phyloP scores from a whole-genome alignment of 2,113 vertebrate genomes.

The Pelobates fuscus region DNA sequence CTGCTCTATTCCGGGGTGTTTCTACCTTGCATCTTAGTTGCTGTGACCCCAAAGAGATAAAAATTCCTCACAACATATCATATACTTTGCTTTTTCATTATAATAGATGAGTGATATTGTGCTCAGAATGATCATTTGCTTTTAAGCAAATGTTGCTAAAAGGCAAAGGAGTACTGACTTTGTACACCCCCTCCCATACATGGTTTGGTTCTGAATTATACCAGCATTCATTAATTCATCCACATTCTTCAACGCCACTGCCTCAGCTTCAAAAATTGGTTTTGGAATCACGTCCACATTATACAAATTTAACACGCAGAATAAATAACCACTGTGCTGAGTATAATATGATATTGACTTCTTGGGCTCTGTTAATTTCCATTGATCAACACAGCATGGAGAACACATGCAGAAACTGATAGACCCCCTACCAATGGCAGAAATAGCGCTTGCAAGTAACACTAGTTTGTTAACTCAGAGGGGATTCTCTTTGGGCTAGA shows the following conservation, averaged over 20 bases:
- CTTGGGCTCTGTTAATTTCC: slow-evolving; percentile 56
- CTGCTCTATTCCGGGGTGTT: too few relatives aligned
- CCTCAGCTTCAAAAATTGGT: slow-evolving; percentile 23
- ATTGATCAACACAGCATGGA: slow-evolving; percentile 36
- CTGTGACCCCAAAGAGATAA: too few relatives aligned
- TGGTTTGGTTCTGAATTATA: neutral
- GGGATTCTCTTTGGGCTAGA: neutral
- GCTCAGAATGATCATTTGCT: neutral
- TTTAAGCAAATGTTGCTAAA: neutral
- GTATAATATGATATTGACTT: slow-evolving; percentile 61
- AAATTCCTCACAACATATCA: too few relatives aligned
- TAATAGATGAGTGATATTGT: neutral
- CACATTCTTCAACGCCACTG: neutral
- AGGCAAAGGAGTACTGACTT: neutral
- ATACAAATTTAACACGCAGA: slow-evolving; percentile 51
- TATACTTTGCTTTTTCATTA: too few relatives aligned
- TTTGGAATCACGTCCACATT: slow-evolving; percentile 48
- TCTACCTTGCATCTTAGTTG: too few relatives aligned
- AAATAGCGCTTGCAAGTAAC: slow-evolving; percentile 2
- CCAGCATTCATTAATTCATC: neutral
- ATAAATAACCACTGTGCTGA: slow-evolving; percentile 53
- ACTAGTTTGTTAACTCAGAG: slow-evolving; percentile 27
- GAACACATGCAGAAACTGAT: slow-evolving; percentile 46
- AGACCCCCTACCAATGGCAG: slow-evolving; percentile 25
- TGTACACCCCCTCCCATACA: neutral